Evolutionary conservation across 2,113 vertebrate genomes (phyloP).

Genomic region (Brachionichthys hirsutus): DNA sequence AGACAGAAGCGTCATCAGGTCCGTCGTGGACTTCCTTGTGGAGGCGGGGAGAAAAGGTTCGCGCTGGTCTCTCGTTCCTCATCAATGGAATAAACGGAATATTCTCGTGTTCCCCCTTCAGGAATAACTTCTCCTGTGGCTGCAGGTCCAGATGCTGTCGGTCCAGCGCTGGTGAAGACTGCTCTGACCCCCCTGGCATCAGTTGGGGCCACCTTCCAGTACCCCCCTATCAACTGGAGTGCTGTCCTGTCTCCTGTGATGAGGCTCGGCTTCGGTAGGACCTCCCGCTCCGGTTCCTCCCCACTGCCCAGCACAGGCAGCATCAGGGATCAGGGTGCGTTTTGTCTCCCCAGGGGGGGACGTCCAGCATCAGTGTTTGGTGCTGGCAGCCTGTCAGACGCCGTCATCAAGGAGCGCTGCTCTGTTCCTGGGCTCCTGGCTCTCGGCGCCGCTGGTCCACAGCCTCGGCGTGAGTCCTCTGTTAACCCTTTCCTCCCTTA

Average conservation of each 20-base stretch:
- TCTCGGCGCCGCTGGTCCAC: conserved; percentile 85
- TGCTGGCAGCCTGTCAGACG: conserved; percentile 83
- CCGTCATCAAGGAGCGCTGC: conserved; percentile 89
- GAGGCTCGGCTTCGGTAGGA: conserved; percentile 90
- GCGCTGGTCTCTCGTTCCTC: too few relatives aligned
- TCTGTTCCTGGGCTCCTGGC: conserved; percentile 88
- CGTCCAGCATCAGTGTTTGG: conserved; percentile 86
- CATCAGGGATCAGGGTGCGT: background rate
- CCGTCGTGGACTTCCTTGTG: conserved; percentile 80
- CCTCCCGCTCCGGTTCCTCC: fast-evolving
- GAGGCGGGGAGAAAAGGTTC: conserved; percentile 91
- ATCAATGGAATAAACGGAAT: background rate
- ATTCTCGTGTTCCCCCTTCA: background rate
- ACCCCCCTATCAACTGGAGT: conserved; percentile 92
- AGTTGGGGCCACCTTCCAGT: conserved; percentile 83
- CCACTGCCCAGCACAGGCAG: fast-evolving
- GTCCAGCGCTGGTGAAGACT: conserved; percentile 77
- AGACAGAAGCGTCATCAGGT: conserved; percentile 89
- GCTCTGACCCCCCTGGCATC: conserved; percentile 80
- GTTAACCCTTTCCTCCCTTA: too few relatives aligned
- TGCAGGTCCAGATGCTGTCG: conserved; percentile 84
- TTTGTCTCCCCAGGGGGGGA: conserved; percentile 80
- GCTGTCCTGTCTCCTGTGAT: conserved; percentile 89
- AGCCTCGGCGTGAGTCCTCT: conserved; percentile 83
- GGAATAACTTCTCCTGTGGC: conserved; percentile 16